Conservation (phyloP, 1,140 invertebrate genomes). For the Sminthurinus signatus region DNA sequence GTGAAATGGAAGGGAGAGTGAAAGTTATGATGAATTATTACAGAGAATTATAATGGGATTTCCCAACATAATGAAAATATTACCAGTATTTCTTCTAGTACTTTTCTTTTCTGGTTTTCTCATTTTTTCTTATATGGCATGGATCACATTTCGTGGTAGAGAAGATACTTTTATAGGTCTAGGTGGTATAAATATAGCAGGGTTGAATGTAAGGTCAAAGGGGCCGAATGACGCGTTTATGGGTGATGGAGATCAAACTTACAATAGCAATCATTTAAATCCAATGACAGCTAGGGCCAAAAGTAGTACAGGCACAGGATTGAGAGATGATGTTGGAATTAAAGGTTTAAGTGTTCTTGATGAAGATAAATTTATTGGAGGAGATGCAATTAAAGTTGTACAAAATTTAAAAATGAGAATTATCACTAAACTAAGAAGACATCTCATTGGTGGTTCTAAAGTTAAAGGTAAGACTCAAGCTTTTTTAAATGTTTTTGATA, state of each 20-base stretch:
- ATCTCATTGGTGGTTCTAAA: slow-evolving; percentile 34
- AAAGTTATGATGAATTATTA: too few relatives aligned
- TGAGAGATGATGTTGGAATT: slow-evolving; percentile 16
- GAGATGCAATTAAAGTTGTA: slow-evolving; percentile 16
- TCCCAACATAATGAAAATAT: slow-evolving; percentile 30
- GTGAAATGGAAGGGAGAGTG: too few relatives aligned
- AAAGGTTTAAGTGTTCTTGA: slow-evolving; percentile 25
- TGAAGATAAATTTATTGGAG: slow-evolving; percentile 22
- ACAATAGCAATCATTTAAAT: slow-evolving; percentile 16
- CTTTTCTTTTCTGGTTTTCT: slow-evolving; percentile 35
- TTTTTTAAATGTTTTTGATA: slow-evolving; percentile 3
- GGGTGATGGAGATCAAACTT: slow-evolving; percentile 24
- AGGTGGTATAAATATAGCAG: neutral
- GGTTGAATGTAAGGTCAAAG: neutral
- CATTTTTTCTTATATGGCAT: slow-evolving; percentile 35
- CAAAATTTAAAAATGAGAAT: slow-evolving; percentile 36
- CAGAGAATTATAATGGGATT: neutral
- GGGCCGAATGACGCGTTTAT: slow-evolving; percentile 15
- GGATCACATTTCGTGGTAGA: slow-evolving; percentile 30
- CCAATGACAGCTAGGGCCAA: neutral
- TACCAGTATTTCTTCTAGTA: slow-evolving; percentile 36
- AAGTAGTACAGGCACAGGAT: neutral
- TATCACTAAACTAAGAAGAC: slow-evolving; percentile 31
- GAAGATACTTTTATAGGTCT: slow-evolving; percentile 20
- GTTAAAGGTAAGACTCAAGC: slow-evolving; percentile 26